Conservation (phyloP, 2,797 vertebrate species). For the Myotis pilosus region DNA sequence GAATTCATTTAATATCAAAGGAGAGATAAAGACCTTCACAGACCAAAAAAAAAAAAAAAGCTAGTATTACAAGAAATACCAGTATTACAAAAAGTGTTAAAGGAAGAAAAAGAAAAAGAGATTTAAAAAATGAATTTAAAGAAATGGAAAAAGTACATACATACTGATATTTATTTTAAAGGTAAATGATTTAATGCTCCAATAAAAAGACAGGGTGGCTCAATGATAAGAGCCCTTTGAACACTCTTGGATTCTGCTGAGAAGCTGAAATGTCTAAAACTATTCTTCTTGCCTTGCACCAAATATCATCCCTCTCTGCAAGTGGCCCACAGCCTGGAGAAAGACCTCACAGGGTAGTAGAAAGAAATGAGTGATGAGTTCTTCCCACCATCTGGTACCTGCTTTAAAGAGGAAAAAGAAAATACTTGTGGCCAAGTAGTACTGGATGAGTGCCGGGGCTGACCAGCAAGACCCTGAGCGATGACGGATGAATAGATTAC, state of each 20-base stretch:
- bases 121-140: neutral
- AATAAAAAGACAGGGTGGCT: neutral
- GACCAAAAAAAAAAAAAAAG: neutral
- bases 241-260: neutral
- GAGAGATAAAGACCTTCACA: neutral
- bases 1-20: neutral
- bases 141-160: neutral
- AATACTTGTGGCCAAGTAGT: neutral
- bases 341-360: neutral
- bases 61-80: neutral
- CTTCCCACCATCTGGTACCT: neutral
- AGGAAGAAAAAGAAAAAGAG: neutral
- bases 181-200: neutral
- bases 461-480: no score
- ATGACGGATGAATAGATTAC: no score
- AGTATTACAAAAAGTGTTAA: neutral
- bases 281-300: neutral
- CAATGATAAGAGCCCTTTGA: neutral
- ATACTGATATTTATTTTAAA: neutral
- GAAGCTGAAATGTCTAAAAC: neutral
- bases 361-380: neutral
- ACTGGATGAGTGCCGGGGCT: neutral
- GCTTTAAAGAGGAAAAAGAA: neutral
- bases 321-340: neutral
- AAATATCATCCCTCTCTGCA: neutral